Evolutionary conservation across 2,888 invertebrate species (phyloP).

Genomic region (Alviniconcha strummeri): DNA sequence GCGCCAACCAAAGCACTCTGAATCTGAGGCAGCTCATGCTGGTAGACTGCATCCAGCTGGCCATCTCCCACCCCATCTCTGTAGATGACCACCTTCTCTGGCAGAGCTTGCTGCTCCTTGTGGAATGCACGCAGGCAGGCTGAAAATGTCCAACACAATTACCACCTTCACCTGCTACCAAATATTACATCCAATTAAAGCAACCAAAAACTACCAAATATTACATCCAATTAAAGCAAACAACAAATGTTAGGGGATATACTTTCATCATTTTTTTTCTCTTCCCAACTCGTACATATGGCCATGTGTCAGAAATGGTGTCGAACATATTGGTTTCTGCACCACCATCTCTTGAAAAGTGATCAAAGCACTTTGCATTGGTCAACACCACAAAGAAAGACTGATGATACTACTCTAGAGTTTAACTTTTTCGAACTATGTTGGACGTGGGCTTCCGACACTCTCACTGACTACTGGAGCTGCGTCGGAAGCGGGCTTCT

Average conservation of each 20-base stretch:
- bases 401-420: too few relatives aligned
- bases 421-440: too few relatives aligned
- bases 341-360: too few relatives aligned
- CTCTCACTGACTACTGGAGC: too few relatives aligned
- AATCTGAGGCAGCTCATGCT: slow-evolving; percentile 70
- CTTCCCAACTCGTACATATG: too few relatives aligned
- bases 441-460: too few relatives aligned
- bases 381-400: too few relatives aligned
- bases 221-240: slow-evolving; percentile 66
- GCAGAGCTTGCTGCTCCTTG: slow-evolving; percentile 68
- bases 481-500: too few relatives aligned
- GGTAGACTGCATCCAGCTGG: slow-evolving; percentile 66
- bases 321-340: too few relatives aligned
- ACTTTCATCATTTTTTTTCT: slow-evolving; percentile 81
- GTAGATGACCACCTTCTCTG: slow-evolving; percentile 88
- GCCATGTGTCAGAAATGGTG: too few relatives aligned
- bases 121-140: not conserved
- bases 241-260: slow-evolving; percentile 71
- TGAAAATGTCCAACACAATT: not conserved
- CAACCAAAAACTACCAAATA: slow-evolving; percentile 46
- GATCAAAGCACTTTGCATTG: too few relatives aligned
- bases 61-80: slow-evolving; percentile 86
- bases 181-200: slow-evolving; percentile 61
- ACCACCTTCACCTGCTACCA: not conserved
- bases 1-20: slow-evolving; percentile 25